Evolutionary conservation across 92 coral and sea anemone genomes (phyloP).

Genomic region (Blastomussa wellsi): DNA sequence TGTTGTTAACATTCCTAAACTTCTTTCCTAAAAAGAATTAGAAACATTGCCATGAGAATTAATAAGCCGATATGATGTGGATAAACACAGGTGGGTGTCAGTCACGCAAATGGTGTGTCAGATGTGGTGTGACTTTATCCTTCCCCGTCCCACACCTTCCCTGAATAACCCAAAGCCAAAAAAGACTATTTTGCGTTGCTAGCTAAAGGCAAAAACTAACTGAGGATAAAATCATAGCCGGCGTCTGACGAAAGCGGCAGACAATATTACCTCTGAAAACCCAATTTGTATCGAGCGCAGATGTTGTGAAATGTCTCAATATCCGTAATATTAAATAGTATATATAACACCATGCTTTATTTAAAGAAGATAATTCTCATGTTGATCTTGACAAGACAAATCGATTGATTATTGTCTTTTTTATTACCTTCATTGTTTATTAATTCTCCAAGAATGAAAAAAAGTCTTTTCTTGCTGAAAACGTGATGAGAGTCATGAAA

Average conservation of each 20-base stretch:
- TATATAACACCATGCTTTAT: background rate
- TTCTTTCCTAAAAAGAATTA: background rate
- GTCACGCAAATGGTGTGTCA: constrained; percentile 4
- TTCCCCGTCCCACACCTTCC: no score
- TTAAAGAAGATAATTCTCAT: background rate
- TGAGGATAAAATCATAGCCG: background rate
- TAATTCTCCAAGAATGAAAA: background rate
- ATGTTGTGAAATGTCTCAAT: background rate
- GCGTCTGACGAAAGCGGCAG: background rate
- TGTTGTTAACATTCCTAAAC: background rate
- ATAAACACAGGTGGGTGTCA: background rate
- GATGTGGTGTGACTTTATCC: no score
- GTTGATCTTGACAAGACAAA: background rate
- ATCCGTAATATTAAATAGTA: background rate
- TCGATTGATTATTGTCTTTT: background rate
- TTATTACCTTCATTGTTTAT: background rate
- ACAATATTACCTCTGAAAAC: background rate
- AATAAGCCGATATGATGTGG: background rate
- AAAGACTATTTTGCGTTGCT: background rate
- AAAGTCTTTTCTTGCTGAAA: background rate
- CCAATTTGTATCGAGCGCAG: background rate
- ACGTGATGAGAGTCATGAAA: background rate
- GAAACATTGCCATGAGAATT: background rate
- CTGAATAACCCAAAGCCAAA: no score
- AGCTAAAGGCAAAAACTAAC: background rate